phyloP scores from a whole-genome alignment of 1,140 invertebrate genomes.

The Nasonia longicornis region DNA sequence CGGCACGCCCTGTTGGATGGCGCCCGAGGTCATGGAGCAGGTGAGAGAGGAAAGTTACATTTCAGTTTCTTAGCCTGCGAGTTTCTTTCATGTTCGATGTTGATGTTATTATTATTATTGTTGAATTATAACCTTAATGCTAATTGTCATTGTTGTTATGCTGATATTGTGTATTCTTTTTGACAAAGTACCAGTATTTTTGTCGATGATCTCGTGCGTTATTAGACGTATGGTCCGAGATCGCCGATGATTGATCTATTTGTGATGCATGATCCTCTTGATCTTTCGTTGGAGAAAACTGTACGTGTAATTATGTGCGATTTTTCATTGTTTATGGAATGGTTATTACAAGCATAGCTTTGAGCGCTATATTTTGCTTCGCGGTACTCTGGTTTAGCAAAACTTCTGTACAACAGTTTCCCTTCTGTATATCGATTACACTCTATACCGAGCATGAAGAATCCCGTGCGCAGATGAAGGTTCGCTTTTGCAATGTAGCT shows the following conservation, averaged over 20 bases:
- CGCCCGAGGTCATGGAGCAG: conserved; percentile 99
- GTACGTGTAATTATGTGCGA: conserved; percentile 10
- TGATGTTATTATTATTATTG: conserved; percentile 46
- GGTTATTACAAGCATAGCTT: conserved; percentile 17
- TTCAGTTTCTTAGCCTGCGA: conserved; percentile 69
- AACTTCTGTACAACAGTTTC: neutral
- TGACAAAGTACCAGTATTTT: neutral
- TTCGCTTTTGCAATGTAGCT: conserved; percentile 31
- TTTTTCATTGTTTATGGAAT: conserved; percentile 8
- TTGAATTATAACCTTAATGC: neutral
- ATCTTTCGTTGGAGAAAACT: conserved; percentile 7
- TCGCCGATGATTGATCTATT: neutral
- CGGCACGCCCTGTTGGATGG: conserved; percentile 99
- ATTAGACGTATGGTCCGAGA: neutral
- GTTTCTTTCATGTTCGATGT: conserved; percentile 53
- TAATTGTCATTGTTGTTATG: neutral
- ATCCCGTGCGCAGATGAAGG: neutral
- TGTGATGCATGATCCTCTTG: conserved; percentile 10
- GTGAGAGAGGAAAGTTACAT: conserved; percentile 73
- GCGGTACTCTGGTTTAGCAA: neutral
- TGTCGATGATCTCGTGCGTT: neutral
- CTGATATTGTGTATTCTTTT: neutral
- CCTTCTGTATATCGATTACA: neutral
- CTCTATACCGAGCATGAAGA: conserved; percentile 26
- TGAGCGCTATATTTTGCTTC: neutral